Evolutionary conservation across 2,113 vertebrate genomes (phyloP), one percentile per base, ranked within the genome.

Genomic region (Clarias gariepinus): DNA sequence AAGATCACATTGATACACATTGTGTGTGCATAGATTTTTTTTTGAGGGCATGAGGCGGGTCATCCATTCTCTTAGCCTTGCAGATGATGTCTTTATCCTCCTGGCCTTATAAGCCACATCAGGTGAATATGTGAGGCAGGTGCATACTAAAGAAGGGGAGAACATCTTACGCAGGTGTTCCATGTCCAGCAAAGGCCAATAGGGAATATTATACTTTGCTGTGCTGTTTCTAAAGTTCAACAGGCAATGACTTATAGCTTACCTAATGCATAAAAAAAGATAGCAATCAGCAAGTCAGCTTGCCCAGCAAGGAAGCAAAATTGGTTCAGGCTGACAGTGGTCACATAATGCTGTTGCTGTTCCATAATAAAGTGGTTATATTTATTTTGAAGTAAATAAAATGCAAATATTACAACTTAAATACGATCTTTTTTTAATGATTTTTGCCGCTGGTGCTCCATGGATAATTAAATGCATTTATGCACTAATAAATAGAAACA

Each of bases 61-160:
- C 87, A 88, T 88, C 33, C n/a, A 13, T 88, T 84, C 81, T 88
- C 36, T 90, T 90, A 90, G 79, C 89, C 84, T 74, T 86, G 55
- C 73, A 74, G 81, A 80, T 83, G 60, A 86, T 90, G 89, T 86
- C 81, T 90, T 90, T 90, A 90, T 90, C 87, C 84, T 90, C 73
- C 58, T 89, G 89, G 81, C 89, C 89, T 77, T 80, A 74, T 30
- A 53, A 77, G 89, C 28, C 84, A 87, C 28, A 77, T 86, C 81
- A 86, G 81, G 82, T 13, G 36, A 66, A 68, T 3, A 10, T 74
- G 21, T 78, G 68, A 86, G 53, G 89, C 89, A 90, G 89, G 86
- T 90, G 89, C 81, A 86, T 77, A 83, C 60, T 64, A 73, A 47
- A 86, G 41, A 36, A 84, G 53, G 81, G 86, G 66, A 80, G 81